Conservation (phyloP, 2,113 vertebrate species). For the Anolis sagrei region DNA sequence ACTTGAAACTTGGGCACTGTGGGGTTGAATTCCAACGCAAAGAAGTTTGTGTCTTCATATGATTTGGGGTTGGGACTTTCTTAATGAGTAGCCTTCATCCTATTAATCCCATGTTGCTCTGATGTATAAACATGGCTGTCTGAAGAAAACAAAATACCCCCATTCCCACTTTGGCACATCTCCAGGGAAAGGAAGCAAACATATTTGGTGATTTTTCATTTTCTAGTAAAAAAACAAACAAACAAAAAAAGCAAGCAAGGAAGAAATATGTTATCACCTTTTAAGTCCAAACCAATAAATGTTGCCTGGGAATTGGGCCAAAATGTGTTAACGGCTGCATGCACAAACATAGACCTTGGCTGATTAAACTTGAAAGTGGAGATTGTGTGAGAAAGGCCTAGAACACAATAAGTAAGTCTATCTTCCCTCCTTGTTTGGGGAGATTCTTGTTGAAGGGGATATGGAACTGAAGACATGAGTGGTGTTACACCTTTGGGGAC, state of each 20-base stretch:
- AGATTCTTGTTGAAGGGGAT: not conserved
- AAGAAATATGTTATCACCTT: not conserved
- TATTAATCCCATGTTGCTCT: too few species aligned
- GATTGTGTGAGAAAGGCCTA: not conserved
- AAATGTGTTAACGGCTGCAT: not conserved
- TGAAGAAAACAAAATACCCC: not conserved
- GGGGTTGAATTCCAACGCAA: too few species aligned
- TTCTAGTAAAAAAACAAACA: not conserved
- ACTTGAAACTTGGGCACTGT: too few species aligned
- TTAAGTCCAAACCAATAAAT: not conserved
- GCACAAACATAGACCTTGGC: not conserved
- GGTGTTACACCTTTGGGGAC: not conserved
- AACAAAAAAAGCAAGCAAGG: not conserved
- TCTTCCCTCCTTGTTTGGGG: not conserved
- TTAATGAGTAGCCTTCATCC: not conserved
- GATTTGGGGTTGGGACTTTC: not conserved
- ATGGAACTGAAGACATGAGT: not conserved
- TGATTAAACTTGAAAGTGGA: not conserved
- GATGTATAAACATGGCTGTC: not conserved
- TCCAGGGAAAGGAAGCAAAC: not conserved
- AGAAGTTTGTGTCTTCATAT: not conserved
- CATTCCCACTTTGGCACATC: not conserved
- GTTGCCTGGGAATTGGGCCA: not conserved
- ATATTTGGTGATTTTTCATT: not conserved
- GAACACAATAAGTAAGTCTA: not conserved